A percentile compares a stretch with the other conserved stretches of the same genome.
These are phyloP conservation scores for Dasyurus viverrinus DNA, from an alignment of 2,113 vertebrate genomes.

Conservation along the genomic window DNA sequence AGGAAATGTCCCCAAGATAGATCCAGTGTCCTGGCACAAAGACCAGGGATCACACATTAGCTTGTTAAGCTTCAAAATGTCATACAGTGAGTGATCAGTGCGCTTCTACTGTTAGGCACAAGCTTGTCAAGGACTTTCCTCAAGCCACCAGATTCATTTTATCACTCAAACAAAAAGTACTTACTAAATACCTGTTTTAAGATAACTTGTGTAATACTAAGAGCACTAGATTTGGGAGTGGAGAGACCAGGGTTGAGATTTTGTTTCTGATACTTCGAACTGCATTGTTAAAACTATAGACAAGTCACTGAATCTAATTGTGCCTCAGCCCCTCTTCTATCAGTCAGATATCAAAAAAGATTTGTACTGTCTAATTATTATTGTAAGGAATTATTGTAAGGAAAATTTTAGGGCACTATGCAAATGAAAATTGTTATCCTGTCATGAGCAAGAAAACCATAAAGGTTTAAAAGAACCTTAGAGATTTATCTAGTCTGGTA, in stretches of 20 bases:
- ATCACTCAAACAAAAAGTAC: neutral
- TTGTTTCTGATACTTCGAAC: neutral
- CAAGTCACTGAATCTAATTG: neutral
- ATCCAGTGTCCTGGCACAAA: neutral
- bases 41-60: neutral
- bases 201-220: neutral
- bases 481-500: neutral
- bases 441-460: neutral
- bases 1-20: neutral
- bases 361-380: neutral
- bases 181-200: neutral
- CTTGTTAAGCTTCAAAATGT: neutral
- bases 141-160: neutral
- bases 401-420: neutral
- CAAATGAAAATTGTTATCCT: neutral
- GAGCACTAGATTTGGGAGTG: neutral
- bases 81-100: neutral
- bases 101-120: neutral
- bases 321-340: neutral
- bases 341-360: neutral
- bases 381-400: neutral
- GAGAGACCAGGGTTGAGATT: neutral
- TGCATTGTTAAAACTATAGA: neutral
- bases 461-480: neutral
- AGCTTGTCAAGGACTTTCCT: neutral